A percentile compares a stretch with the other conserved stretches of the same genome.
These are phyloP conservation scores for Peucedramus taeniatus DNA, from an alignment of 2,113 vertebrate genomes.

Conservation along the genomic window DNA sequence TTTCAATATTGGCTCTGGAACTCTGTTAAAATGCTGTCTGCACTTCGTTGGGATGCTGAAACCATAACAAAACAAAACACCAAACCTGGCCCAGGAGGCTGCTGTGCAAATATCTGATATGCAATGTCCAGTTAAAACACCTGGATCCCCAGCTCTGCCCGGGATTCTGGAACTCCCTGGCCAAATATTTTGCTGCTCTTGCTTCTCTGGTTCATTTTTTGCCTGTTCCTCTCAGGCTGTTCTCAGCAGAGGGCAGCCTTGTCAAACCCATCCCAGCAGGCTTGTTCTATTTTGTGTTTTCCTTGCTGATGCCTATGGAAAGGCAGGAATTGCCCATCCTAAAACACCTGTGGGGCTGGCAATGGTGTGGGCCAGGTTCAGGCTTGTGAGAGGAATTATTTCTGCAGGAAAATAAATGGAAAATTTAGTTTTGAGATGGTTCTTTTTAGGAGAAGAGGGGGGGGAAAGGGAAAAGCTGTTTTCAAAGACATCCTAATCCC, in stretches of 20 bases:
- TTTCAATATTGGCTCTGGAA: background rate
- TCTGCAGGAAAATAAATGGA: background rate
- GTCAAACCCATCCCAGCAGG: background rate
- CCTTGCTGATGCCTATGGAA: background rate
- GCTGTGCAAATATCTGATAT: background rate
- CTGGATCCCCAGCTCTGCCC: background rate
- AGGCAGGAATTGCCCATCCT: background rate
- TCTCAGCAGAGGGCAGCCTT: conserved; percentile 52
- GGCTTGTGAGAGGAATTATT: background rate
- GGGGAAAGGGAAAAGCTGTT: background rate
- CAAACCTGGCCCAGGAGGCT: background rate
- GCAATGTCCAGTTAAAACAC: background rate
- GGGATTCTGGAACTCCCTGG: background rate
- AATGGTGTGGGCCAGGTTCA: background rate
- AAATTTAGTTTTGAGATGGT: background rate
- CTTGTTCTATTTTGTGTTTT: background rate
- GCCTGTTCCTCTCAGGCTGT: background rate
- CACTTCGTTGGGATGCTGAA: background rate
- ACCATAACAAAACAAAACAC: background rate
- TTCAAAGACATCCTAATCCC: background rate
- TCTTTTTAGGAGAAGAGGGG: background rate
- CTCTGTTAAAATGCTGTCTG: background rate
- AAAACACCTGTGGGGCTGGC: background rate
- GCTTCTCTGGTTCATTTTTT: background rate
- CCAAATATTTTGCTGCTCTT: background rate